These are phyloP conservation scores for Calycopis cecrops DNA, from an alignment of 1,140 invertebrate genomes.

Conservation along the genomic window DNA sequence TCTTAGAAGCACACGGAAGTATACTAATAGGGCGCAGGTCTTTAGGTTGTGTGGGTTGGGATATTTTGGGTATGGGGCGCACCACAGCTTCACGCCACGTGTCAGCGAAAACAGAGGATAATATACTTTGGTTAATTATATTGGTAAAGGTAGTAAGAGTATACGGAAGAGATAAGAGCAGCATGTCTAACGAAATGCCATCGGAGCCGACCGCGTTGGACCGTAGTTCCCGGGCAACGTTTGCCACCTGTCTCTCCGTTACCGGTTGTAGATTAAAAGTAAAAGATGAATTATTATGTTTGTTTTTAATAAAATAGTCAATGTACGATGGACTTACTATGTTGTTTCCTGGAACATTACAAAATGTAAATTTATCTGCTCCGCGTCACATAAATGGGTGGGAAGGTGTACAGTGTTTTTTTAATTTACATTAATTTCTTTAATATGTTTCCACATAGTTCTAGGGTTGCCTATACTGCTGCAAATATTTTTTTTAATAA, in stretches of 20 bases:
- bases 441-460: too few relatives aligned
- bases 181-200: background rate
- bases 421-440: too few relatives aligned
- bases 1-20: too few relatives aligned
- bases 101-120: background rate
- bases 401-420: too few relatives aligned
- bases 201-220: background rate
- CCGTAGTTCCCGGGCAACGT: background rate
- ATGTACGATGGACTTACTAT: background rate
- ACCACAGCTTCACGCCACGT: too few relatives aligned
- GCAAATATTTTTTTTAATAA: too few relatives aligned
- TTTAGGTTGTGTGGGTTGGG: too few relatives aligned
- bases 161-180: background rate
- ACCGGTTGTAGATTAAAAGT: background rate
- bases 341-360: background rate
- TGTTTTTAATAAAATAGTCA: background rate
- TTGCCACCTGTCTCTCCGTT: background rate
- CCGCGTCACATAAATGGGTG: too few relatives aligned
- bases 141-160: background rate
- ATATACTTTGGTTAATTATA: background rate
- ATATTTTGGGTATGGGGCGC: too few relatives aligned
- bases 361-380: background rate
- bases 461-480: too few relatives aligned
- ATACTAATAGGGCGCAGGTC: too few relatives aligned
- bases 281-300: background rate